Evolutionary conservation across 2,797 vertebrate genomes (phyloP).

Genomic region (Enoplosus armatus): DNA sequence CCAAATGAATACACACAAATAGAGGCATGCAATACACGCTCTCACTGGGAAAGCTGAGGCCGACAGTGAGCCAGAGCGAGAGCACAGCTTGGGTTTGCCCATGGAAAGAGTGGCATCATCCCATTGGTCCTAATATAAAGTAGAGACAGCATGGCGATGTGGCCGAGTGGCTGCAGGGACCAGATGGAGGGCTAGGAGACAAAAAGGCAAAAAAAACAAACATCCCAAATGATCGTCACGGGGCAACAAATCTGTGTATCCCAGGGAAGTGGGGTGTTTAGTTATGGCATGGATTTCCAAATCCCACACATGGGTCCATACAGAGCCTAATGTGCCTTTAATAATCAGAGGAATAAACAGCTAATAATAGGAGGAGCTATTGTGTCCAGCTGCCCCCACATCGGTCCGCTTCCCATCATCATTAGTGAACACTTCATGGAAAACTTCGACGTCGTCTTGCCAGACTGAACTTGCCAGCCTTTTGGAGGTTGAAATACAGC

Average conservation of each 20-base stretch:
- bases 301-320: neutral
- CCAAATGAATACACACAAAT: constrained; percentile 24
- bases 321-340: neutral
- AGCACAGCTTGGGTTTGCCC: constrained; percentile 46
- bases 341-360: constrained; percentile 45
- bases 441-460: constrained; percentile 38
- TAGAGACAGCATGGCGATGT: constrained; percentile 42
- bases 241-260: neutral
- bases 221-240: neutral
- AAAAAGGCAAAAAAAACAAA: constrained; percentile 13
- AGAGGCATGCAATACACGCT: constrained; percentile 9
- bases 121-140: constrained; percentile 59
- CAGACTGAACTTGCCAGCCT: constrained; percentile 44
- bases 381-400: constrained; percentile 1
- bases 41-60: constrained; percentile 18
- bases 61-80: constrained; percentile 25
- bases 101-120: constrained; percentile 72
- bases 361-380: constrained; percentile 34
- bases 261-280: neutral
- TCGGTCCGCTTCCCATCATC: constrained; percentile 52
- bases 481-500: constrained; percentile 41
- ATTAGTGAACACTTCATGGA: constrained; percentile 50
- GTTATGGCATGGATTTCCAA: neutral
- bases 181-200: constrained; percentile 49
- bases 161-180: constrained; percentile 33